A percentile compares a stretch with the other conserved stretches of the same genome.
phyloP scores from a whole-genome alignment of 2,888 invertebrate genomes.

The Hipparchia semele region DNA sequence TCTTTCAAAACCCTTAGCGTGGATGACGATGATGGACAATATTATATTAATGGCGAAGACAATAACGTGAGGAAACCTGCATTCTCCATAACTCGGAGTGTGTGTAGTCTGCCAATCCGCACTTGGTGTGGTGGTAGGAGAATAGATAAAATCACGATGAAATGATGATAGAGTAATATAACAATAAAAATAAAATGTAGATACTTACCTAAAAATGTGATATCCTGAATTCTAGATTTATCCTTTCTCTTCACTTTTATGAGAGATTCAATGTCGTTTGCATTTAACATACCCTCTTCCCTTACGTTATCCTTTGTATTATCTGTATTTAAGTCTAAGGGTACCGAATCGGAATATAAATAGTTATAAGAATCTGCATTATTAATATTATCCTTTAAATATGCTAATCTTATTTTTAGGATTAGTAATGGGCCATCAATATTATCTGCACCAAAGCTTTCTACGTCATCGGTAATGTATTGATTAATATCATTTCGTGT shows the following conservation, averaged over 20 bases:
- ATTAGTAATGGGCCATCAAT: conserved; percentile 63
- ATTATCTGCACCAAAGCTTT: conserved; percentile 50
- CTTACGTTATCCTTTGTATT: conserved; percentile 44
- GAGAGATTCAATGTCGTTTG: conserved; percentile 40
- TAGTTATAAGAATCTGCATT: conserved; percentile 46
- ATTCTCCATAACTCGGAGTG: not conserved
- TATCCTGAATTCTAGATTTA: conserved; percentile 45
- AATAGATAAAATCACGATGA: too few species aligned
- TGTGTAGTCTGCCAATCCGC: too few species aligned
- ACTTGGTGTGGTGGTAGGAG: too few species aligned
- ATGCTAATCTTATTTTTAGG: conserved; percentile 67
- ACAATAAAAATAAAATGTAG: not conserved
- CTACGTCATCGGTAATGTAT: conserved; percentile 47
- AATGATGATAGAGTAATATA: not conserved
- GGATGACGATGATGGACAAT: too few species aligned
- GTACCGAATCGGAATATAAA: conserved; percentile 42
- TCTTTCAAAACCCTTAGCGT: too few species aligned
- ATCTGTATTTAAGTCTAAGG: conserved; percentile 36
- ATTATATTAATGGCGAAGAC: too few species aligned
- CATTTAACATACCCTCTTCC: conserved; percentile 43
- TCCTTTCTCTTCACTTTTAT: conserved; percentile 62
- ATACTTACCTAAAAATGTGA: conserved; percentile 40
- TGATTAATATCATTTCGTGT: conserved; percentile 44
- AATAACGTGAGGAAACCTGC: too few species aligned
- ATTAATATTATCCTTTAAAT: conserved; percentile 54